These are phyloP conservation scores for Gambusia holbrooki DNA, from an alignment of 2,113 vertebrate species.

Conservation along the genomic window DNA sequence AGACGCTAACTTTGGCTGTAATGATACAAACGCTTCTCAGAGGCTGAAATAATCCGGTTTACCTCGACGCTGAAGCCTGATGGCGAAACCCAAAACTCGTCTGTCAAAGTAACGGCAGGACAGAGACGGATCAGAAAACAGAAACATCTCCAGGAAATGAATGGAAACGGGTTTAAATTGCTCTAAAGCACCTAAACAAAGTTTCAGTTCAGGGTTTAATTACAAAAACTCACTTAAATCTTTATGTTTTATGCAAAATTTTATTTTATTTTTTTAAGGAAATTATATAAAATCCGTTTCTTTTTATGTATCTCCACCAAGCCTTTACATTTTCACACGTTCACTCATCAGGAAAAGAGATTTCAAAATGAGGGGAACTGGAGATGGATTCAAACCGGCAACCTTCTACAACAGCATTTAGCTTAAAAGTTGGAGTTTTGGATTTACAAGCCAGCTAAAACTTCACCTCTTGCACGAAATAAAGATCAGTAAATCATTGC, in stretches of 20 bases:
- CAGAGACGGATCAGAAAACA: neutral
- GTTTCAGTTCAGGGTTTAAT: too few species aligned
- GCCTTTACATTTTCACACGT: neutral
- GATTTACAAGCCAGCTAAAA: neutral
- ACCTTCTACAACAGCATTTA: too few species aligned
- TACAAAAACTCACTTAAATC: too few species aligned
- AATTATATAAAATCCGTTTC: too few species aligned
- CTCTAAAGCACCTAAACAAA: too few species aligned
- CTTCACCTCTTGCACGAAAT: neutral
- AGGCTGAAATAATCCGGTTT: slow-evolving; percentile 13
- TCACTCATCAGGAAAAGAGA: too few species aligned
- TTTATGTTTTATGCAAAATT: too few species aligned
- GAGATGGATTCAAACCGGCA: neutral
- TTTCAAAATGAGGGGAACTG: neutral
- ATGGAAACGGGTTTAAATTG: too few species aligned
- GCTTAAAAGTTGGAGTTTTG: neutral
- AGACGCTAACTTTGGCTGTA: slow-evolving; percentile 17
- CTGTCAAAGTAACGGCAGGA: slow-evolving; percentile 2
- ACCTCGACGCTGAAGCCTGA: neutral
- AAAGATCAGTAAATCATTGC: neutral
- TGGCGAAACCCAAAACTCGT: slow-evolving; percentile 4
- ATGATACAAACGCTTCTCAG: slow-evolving; percentile 4
- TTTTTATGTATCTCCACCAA: too few species aligned
- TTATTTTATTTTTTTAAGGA: too few species aligned
- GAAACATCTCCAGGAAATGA: neutral